Evolutionary conservation across 2,888 invertebrate species (phyloP).

Genomic region (Melipona bicolor): DNA sequence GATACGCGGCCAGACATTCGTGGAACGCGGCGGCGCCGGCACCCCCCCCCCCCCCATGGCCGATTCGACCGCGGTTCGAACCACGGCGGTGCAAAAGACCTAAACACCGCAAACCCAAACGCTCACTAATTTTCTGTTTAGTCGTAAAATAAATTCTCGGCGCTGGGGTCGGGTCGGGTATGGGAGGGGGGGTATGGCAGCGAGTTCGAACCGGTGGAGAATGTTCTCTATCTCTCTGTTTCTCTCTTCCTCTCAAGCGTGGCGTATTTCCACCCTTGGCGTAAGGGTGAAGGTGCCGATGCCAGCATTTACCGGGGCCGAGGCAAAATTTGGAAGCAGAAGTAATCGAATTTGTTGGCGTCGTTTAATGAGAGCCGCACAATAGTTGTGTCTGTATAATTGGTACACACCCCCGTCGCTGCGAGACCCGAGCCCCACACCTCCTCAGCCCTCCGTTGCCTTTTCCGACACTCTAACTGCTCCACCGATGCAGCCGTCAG

Average conservation of each 20-base stretch:
- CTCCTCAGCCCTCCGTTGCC: slow-evolving; percentile 21
- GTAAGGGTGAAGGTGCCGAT: slow-evolving; percentile 71
- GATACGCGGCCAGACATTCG: slow-evolving; percentile 55
- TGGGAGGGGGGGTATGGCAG: slow-evolving; percentile 18
- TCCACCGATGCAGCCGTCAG: slow-evolving; percentile 59
- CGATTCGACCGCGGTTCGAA: slow-evolving; percentile 47
- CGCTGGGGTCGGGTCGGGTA: slow-evolving; percentile 22
- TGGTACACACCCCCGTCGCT: slow-evolving; percentile 77
- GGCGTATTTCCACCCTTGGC: slow-evolving; percentile 68
- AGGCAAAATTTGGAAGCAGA: slow-evolving; percentile 82
- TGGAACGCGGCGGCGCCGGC: slow-evolving; percentile 31
- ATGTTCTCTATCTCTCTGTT: slow-evolving; percentile 56
- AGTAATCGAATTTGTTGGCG: slow-evolving; percentile 84
- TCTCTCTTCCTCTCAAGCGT: slow-evolving; percentile 4
- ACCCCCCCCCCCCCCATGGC: slow-evolving; percentile 23
- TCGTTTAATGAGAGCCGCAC: slow-evolving; percentile 83
- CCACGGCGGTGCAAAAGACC: slow-evolving; percentile 66
- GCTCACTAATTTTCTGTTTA: slow-evolving; percentile 84
- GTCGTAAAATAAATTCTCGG: slow-evolving; percentile 83
- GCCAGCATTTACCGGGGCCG: slow-evolving; percentile 74
- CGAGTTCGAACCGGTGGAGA: slow-evolving; percentile 73
- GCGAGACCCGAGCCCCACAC: slow-evolving; percentile 58
- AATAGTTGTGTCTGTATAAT: slow-evolving; percentile 83
- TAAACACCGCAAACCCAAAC: slow-evolving; percentile 81
- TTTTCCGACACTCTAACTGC: slow-evolving; percentile 48